Evolutionary conservation across 1,140 invertebrate species (phyloP).

Genomic region (Nebria ingens): DNA sequence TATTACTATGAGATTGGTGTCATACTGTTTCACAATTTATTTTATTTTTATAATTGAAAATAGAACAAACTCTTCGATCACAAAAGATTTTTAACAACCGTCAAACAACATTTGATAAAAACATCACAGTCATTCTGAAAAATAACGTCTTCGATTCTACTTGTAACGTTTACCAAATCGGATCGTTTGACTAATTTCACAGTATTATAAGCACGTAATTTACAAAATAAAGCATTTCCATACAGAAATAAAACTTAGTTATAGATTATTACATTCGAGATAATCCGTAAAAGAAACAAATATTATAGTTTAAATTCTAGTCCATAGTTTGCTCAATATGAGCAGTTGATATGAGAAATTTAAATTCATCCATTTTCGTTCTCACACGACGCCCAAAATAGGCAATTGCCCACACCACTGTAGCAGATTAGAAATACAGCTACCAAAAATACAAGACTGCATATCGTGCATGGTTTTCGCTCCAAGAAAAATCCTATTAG

Average conservation of each 20-base stretch:
- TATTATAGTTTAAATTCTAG: background rate
- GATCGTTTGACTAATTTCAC: background rate
- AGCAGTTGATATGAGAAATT: background rate
- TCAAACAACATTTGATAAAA: background rate
- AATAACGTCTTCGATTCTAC: background rate
- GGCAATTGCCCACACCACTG: constrained; percentile 87
- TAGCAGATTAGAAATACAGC: constrained; percentile 92
- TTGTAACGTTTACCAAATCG: background rate
- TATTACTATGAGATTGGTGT: background rate
- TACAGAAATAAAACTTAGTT: background rate
- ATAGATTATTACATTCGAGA: background rate
- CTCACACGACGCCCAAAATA: constrained; percentile 78
- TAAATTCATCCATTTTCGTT: constrained; percentile 42
- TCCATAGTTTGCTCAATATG: background rate
- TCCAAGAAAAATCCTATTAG: constrained; percentile 90
- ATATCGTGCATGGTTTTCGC: constrained; percentile 93
- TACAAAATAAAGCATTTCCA: background rate
- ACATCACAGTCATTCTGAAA: background rate
- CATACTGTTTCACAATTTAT: background rate
- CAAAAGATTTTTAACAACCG: background rate
- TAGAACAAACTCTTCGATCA: background rate
- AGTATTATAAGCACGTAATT: background rate
- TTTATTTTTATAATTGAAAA: background rate
- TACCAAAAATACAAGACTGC: constrained; percentile 83
- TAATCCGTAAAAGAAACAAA: background rate